A percentile compares a stretch with the other conserved stretches of the same genome.
Conservation (phyloP, 2,888 invertebrate genomes). For the Drosophila longiperda region DNA sequence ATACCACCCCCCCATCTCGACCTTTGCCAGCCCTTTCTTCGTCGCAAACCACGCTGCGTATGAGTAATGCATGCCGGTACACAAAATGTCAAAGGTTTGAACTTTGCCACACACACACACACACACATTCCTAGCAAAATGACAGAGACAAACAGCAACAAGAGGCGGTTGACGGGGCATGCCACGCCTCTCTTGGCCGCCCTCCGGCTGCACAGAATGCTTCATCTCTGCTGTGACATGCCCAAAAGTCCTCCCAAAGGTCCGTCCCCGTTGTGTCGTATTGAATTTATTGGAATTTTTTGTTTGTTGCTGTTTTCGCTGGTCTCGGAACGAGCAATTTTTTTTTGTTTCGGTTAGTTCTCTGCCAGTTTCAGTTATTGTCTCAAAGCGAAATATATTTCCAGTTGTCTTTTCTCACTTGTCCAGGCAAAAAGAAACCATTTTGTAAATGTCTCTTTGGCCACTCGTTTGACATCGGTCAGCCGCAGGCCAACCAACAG, state of each 20-base stretch:
- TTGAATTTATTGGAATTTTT: constrained; percentile 80
- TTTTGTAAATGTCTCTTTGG: constrained; percentile 73
- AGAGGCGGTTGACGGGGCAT: constrained; percentile 3
- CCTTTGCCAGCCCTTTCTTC: neutral
- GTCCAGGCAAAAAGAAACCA: constrained; percentile 42
- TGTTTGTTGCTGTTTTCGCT: constrained; percentile 58
- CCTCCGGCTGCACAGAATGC: constrained; percentile 9
- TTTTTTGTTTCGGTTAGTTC: constrained; percentile 4
- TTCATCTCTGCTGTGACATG: constrained; percentile 69
- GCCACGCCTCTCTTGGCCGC: constrained; percentile 34
- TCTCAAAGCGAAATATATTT: constrained; percentile 37
- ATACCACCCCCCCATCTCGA: neutral
- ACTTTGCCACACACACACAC: constrained; percentile 70
- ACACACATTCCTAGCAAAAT: constrained; percentile 27
- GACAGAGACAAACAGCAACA: constrained; percentile 64
- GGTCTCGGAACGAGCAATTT: constrained; percentile 23
- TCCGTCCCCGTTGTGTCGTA: constrained; percentile 72
- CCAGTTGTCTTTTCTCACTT: constrained; percentile 51
- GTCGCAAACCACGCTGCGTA: constrained; percentile 62
- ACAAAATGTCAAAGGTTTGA: constrained; percentile 80
- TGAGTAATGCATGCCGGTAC: constrained; percentile 75
- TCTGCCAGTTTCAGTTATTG: constrained; percentile 46
- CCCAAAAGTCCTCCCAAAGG: constrained; percentile 78
- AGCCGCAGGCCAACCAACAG: constrained; percentile 50
- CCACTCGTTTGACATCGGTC: constrained; percentile 69